These are phyloP conservation scores for Pseudomyrmex gracilis DNA, from an alignment of 1,140 invertebrate genomes.

Conservation along the genomic window DNA sequence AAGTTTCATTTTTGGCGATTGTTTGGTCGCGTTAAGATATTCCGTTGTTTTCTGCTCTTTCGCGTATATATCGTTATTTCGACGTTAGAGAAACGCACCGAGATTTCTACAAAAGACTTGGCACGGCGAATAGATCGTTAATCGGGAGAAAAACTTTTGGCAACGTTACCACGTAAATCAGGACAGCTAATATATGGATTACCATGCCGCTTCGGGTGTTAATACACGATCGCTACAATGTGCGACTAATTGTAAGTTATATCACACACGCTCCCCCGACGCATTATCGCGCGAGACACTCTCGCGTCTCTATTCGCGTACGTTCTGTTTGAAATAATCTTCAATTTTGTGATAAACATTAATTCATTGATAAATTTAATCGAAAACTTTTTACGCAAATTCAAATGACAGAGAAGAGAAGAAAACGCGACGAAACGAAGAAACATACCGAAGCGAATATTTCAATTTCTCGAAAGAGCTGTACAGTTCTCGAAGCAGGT, in stretches of 20 bases:
- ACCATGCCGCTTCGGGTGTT: constrained; percentile 48
- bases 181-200: constrained; percentile 63
- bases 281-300: neutral
- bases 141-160: constrained; percentile 62
- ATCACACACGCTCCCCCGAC: neutral
- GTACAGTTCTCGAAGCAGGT: neutral
- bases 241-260: constrained; percentile 44
- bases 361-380: constrained; percentile 6
- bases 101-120: constrained; percentile 43
- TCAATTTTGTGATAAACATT: neutral
- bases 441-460: constrained; percentile 11
- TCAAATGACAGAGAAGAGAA: neutral
- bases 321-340: neutral
- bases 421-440: neutral
- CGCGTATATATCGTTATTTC: neutral
- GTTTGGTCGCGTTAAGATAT: neutral
- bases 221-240: constrained; percentile 54
- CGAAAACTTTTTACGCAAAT: too few relatives aligned
- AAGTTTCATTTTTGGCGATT: neutral
- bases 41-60: neutral
- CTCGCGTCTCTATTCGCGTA: neutral
- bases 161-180: constrained; percentile 64
- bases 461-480: constrained; percentile 24
- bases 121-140: constrained; percentile 35
- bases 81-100: neutral